Conservation (phyloP, 2,113 vertebrate genomes). For the Brachyistius frenatus region DNA sequence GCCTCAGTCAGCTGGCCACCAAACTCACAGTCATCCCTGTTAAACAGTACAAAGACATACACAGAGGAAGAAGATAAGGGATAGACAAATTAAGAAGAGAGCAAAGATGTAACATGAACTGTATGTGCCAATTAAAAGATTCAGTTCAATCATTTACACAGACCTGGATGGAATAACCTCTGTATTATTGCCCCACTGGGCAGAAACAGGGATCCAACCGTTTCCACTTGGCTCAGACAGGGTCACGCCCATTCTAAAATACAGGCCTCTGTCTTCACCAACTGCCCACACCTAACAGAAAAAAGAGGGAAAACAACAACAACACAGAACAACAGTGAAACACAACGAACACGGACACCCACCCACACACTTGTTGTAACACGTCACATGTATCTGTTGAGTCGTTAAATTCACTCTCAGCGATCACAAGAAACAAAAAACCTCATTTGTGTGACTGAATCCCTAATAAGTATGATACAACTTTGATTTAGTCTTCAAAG, state of each 20-base stretch:
- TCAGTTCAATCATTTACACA: not conserved
- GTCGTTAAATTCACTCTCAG: not conserved
- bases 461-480: not conserved
- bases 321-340: not conserved
- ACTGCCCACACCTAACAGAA: constrained; percentile 92
- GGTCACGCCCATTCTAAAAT: constrained; percentile 94
- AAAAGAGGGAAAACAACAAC: not conserved
- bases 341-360: too few relatives aligned
- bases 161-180: constrained; percentile 50
- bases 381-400: not conserved
- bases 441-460: not conserved
- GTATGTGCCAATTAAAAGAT: not conserved
- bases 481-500: constrained; percentile 7
- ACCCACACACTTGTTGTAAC: too few relatives aligned
- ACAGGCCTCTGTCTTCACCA: constrained; percentile 89
- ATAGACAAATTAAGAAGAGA: too few relatives aligned
- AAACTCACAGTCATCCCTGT: constrained; percentile 88
- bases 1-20: constrained; percentile 87
- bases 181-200: constrained; percentile 85
- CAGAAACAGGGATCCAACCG: constrained; percentile 91
- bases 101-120: not conserved
- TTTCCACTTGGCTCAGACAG: constrained; percentile 93
- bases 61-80: not conserved
- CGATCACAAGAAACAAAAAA: not conserved
- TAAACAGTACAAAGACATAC: constrained; percentile 13